phyloP scores from a whole-genome alignment of 2,888 invertebrate genomes.

The Anticlea derivata region DNA sequence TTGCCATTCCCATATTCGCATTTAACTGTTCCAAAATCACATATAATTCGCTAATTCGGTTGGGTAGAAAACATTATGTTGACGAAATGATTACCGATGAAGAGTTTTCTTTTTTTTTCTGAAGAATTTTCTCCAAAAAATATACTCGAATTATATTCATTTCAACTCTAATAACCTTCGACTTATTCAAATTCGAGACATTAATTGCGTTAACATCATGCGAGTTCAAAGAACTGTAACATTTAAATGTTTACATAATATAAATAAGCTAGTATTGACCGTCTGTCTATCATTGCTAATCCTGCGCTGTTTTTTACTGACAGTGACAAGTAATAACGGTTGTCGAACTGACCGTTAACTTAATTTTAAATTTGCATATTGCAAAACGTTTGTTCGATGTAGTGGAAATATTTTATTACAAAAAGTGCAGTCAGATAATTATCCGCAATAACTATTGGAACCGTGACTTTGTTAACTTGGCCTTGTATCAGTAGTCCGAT shows the following conservation, averaged over 20 bases:
- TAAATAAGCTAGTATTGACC: conserved; percentile 21
- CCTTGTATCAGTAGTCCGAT: too few species aligned
- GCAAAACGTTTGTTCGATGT: conserved; percentile 3
- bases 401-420: not conserved
- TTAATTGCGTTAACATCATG: conserved; percentile 11
- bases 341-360: conserved; percentile 37
- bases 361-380: conserved; percentile 22
- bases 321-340: conserved; percentile 45
- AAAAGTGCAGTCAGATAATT: too few species aligned
- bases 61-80: too few species aligned
- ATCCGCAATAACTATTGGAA: too few species aligned
- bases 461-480: too few species aligned
- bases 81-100: too few species aligned
- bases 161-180: conserved; percentile 11
- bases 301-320: conserved; percentile 28
- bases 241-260: conserved; percentile 21
- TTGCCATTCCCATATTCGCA: too few species aligned
- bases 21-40: too few species aligned
- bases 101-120: too few species aligned
- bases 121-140: not conserved
- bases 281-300: conserved; percentile 28
- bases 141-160: too few species aligned
- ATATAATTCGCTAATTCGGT: too few species aligned
- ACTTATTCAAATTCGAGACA: conserved; percentile 14
- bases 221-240: conserved; percentile 35